Percentiles rank a stretch among this genome's conserved stretches.
Conservation (phyloP, 2,888 invertebrate species). For the Mechanitis messenoides region DNA sequence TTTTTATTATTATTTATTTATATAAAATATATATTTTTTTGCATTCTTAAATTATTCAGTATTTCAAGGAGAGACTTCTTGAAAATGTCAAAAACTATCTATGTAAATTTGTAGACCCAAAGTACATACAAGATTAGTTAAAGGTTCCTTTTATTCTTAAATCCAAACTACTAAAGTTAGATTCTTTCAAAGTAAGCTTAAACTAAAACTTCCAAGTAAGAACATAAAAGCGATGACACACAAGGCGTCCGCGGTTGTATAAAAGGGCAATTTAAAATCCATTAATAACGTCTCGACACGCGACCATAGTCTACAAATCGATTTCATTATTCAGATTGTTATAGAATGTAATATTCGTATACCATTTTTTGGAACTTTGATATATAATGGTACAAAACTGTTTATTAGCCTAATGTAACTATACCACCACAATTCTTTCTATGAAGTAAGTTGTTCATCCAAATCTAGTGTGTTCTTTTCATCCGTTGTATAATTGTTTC, state of each 20-base stretch:
- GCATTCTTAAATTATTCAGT: too few species aligned
- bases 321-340: conserved; percentile 21
- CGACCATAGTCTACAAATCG: conserved; percentile 34
- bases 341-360: conserved; percentile 4
- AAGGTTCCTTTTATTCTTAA: conserved; percentile 4
- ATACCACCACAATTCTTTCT: too few species aligned
- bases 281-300: conserved; percentile 57
- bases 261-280: conserved; percentile 63
- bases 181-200: conserved; percentile 10
- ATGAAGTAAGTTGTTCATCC: too few species aligned
- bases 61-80: background rate
- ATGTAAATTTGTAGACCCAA: background rate
- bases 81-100: background rate
- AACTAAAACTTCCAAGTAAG: conserved; percentile 13
- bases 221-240: conserved; percentile 25
- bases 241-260: conserved; percentile 42
- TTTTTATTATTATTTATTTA: too few species aligned
- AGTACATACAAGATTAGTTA: conserved; percentile 1
- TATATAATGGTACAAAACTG: too few species aligned
- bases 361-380: too few species aligned
- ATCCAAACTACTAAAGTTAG: conserved; percentile 4
- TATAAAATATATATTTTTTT: too few species aligned
- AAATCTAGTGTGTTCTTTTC: too few species aligned
- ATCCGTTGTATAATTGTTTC: too few species aligned
- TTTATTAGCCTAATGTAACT: too few species aligned